A percentile compares a stretch with the other conserved stretches of the same genome.
Evolutionary conservation across 2,113 vertebrate species (phyloP).

Genomic region (Nanorana parkeri): DNA sequence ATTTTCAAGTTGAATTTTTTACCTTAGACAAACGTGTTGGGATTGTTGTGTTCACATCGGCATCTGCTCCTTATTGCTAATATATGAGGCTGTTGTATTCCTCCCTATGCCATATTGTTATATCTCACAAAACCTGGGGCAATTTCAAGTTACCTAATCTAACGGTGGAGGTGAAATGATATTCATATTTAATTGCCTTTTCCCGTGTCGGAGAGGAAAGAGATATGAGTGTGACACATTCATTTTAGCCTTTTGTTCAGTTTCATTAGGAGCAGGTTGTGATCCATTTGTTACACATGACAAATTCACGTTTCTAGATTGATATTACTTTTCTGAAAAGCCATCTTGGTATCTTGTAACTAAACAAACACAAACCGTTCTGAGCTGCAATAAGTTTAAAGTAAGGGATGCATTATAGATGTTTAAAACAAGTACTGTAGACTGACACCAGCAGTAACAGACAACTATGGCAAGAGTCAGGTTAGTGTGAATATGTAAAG

Average conservation of each 20-base stretch:
- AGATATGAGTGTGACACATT: conserved; percentile 35
- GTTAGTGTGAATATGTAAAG: no score
- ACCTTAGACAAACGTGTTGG: neutral
- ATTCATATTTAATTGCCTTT: conserved; percentile 48
- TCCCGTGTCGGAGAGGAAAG: conserved; percentile 16
- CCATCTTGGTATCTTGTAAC: conserved; percentile 4
- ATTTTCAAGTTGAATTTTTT: neutral
- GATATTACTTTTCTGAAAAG: conserved; percentile 16
- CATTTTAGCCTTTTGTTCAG: conserved; percentile 42
- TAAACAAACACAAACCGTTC: neutral
- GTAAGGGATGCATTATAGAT: neutral
- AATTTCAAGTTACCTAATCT: conserved; percentile 14
- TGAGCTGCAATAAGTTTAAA: neutral
- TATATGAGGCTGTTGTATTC: neutral
- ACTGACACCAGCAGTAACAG: no score
- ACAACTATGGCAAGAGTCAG: no score
- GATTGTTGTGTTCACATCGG: neutral
- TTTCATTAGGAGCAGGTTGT: conserved; percentile 28
- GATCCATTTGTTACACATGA: conserved; percentile 4
- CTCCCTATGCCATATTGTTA: conserved; percentile 1
- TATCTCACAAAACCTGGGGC: conserved; percentile 25
- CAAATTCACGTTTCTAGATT: conserved; percentile 25
- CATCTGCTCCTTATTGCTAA: neutral
- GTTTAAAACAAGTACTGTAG: no score
- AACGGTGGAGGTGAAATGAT: conserved; percentile 24